phyloP scores from a whole-genome alignment of 2,113 vertebrate genomes.

The Noctilio leporinus region DNA sequence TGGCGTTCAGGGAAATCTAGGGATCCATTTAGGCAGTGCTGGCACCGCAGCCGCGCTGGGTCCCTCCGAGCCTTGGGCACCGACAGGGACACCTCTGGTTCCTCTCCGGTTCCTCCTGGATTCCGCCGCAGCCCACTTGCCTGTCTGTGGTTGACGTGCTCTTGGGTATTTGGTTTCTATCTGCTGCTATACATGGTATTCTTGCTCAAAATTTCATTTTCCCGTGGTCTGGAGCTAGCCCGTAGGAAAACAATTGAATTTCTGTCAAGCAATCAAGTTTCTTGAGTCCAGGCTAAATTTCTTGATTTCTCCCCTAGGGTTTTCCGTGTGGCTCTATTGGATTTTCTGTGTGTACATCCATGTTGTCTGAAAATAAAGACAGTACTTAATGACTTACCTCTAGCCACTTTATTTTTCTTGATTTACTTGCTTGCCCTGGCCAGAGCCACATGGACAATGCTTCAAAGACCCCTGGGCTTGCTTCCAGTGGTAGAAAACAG shows the following conservation, averaged over 20 bases:
- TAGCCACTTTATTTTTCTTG: neutral
- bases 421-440: neutral
- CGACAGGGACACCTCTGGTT: fast-evolving
- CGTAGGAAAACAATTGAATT: neutral
- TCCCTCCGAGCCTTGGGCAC: neutral
- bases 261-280: neutral
- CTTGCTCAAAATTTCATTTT: neutral
- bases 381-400: no score
- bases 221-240: neutral
- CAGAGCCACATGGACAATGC: fast-evolving
- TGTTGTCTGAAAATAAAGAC: neutral
- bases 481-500: neutral
- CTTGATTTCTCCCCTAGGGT: neutral
- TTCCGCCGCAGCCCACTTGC: neutral
- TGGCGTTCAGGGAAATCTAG: neutral
- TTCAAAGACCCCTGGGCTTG: fast-evolving
- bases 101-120: neutral
- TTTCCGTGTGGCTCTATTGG: no score
- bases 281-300: neutral
- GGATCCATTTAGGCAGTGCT: fast-evolving
- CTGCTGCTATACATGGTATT: neutral
- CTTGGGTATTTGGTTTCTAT: neutral
- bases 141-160: neutral
- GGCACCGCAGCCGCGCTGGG: fast-evolving
- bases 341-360: neutral